Evolutionary conservation across 2,113 vertebrate genomes (phyloP).

Genomic region (Hepsetus odoe): DNA sequence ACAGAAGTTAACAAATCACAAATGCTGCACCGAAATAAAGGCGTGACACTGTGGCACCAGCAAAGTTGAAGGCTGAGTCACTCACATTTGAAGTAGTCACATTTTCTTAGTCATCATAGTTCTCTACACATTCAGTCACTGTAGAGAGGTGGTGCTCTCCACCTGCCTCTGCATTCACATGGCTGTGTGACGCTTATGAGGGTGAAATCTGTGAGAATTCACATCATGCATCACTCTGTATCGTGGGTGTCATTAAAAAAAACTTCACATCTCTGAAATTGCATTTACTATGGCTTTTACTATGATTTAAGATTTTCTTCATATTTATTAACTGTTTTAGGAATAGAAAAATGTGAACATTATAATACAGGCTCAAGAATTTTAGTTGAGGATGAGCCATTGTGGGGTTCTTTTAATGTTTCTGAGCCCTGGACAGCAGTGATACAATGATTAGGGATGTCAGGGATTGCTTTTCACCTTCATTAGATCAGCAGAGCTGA

Average conservation of each 20-base stretch:
- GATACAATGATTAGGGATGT: neutral
- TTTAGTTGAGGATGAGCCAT: too few relatives aligned
- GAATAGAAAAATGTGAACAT: too few relatives aligned
- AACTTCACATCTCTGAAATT: too few relatives aligned
- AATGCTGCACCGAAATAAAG: neutral
- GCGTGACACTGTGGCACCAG: conserved; percentile 8
- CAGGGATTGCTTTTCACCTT: neutral
- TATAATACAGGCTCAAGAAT: too few relatives aligned
- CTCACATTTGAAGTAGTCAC: conserved; percentile 7
- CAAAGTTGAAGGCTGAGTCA: conserved; percentile 33
- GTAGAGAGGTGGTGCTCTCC: conserved; percentile 7
- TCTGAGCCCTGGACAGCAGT: neutral
- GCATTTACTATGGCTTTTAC: too few relatives aligned
- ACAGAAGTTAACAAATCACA: neutral
- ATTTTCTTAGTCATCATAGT: conserved; percentile 25
- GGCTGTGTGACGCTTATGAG: neutral
- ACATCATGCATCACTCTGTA: neutral
- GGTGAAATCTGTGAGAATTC: neutral
- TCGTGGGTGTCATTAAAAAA: too few relatives aligned
- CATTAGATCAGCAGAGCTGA: neutral
- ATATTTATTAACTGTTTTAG: too few relatives aligned
- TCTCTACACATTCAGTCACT: conserved; percentile 10
- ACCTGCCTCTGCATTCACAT: conserved; percentile 18
- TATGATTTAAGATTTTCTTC: too few relatives aligned
- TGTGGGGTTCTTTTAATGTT: too few relatives aligned